phyloP scores from a whole-genome alignment of 2,888 invertebrate genomes.

The Cloeon dipterum region DNA sequence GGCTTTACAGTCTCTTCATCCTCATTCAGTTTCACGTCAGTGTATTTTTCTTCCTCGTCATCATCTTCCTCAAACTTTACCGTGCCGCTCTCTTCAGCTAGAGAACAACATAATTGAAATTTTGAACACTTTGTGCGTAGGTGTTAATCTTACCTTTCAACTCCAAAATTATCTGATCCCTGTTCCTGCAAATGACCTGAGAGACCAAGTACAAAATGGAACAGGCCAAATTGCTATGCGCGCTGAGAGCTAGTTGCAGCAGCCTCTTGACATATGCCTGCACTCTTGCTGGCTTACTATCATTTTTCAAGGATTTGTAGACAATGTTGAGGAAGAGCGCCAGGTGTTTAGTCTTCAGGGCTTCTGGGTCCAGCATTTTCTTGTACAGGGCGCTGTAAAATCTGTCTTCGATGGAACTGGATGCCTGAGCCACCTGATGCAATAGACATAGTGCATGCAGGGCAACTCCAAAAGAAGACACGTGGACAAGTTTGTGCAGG shows the following conservation, averaged over 20 bases:
- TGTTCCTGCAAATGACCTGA: conserved; percentile 26
- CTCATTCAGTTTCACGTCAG: conserved; percentile 7
- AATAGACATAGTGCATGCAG: conserved; percentile 34
- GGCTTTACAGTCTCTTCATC: no score
- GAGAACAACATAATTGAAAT: neutral
- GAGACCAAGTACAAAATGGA: conserved; percentile 61
- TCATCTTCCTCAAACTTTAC: conserved; percentile 12
- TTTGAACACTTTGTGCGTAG: neutral
- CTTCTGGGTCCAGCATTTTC: conserved; percentile 54
- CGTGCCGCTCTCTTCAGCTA: conserved; percentile 13
- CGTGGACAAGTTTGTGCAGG: conserved; percentile 57
- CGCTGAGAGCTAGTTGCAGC: conserved; percentile 45
- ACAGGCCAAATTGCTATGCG: conserved; percentile 54
- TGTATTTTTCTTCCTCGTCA: conserved; percentile 11
- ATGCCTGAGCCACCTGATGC: conserved; percentile 33
- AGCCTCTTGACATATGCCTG: conserved; percentile 71
- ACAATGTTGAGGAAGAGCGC: conserved; percentile 69
- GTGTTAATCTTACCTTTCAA: conserved; percentile 1
- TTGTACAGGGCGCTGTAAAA: conserved; percentile 77
- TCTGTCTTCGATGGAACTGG: conserved; percentile 29
- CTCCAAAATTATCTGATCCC: conserved; percentile 6
- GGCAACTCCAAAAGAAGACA: conserved; percentile 46
- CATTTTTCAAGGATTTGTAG: conserved; percentile 62
- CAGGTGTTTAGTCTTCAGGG: conserved; percentile 40
- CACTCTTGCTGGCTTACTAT: conserved; percentile 42